Base-by-base conservation (phyloP, 2,888 invertebrate genomes). In the Eurytoma californica region DNA sequence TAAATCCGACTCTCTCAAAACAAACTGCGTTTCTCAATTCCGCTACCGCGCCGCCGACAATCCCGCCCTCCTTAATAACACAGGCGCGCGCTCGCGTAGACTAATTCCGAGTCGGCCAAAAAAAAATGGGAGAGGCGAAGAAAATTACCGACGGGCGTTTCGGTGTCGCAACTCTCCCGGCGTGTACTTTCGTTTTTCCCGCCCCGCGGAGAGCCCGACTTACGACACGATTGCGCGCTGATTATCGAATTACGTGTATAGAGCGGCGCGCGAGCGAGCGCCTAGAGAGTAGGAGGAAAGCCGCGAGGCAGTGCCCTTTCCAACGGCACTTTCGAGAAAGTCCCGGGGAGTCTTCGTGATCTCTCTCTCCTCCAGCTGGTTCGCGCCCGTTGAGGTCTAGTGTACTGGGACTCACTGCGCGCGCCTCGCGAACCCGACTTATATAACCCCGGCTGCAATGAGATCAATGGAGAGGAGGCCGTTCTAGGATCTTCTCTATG, bases 211-310 rank as follows among this genome's bases (percentile, higher is more conserved):
- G 65, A 53, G 73, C 7, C 55, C 55, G 72, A 55, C 80, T 80
- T 79, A 80, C 82, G 77, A 69, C 80, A 83, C 82, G 82, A 83
- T 83, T 80, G 81, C 82, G 67, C 82, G 67, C 82, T 63, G 83
- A 82, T 84, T 82, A 83, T 82, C 82, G 83, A 82, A 83, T 84
- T 83, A 83, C 82, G 82, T 13, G 57, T 3, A 28, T 53, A 28
- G 18, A 14, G 12, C 13, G 14, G 61, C 3, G 30, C 18, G 14
- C 47, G 5, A 49, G 14, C 47, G 5, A 49, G 66, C 51, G 18
- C 49, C 20, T 47, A 51, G 47, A 13, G 49, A 47, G 47, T 47
- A 28, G 28, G 28, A 30, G 18, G 47, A n/a, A 65, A 65, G 63
- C 47, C 18, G 63, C 18, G 47, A n/a, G 12, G 68, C 68, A 12